These are phyloP conservation scores for Ceratothoa steindachneri DNA, from an alignment of 2,888 invertebrate genomes.

Conservation along the genomic window DNA sequence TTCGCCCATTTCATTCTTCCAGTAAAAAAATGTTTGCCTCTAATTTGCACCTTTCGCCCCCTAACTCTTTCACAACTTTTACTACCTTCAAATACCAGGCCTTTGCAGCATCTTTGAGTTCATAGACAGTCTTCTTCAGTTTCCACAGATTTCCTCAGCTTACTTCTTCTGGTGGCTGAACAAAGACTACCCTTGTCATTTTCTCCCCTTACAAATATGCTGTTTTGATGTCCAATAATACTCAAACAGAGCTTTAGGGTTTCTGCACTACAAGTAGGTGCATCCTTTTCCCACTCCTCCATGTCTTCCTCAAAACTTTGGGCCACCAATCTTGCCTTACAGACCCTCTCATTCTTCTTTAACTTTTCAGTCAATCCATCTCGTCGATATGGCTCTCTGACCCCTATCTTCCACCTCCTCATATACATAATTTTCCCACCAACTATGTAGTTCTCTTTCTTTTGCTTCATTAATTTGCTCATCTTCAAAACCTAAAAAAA, in stretches of 20 bases:
- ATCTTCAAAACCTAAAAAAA: background rate
- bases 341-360: background rate
- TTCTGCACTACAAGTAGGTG: background rate
- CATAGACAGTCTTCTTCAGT: background rate
- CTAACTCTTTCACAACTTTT: background rate
- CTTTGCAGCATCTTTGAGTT: background rate
- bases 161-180: background rate
- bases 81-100: too few relatives aligned
- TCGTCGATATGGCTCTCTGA: too few relatives aligned
- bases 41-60: background rate
- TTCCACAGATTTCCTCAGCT: background rate
- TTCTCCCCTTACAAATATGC: background rate
- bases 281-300: background rate
- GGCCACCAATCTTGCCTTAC: background rate
- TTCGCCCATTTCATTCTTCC: background rate
- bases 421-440: background rate
- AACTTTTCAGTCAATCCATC: background rate
- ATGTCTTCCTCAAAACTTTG: background rate
- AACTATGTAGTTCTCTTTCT: background rate
- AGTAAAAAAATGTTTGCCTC: background rate
- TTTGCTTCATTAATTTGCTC: background rate
- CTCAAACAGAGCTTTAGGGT: background rate
- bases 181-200: background rate
- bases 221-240: background rate
- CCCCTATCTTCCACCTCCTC: too few relatives aligned